These are phyloP conservation scores for Alsophila aescularia DNA, from an alignment of 2,888 invertebrate species.

Conservation along the genomic window DNA sequence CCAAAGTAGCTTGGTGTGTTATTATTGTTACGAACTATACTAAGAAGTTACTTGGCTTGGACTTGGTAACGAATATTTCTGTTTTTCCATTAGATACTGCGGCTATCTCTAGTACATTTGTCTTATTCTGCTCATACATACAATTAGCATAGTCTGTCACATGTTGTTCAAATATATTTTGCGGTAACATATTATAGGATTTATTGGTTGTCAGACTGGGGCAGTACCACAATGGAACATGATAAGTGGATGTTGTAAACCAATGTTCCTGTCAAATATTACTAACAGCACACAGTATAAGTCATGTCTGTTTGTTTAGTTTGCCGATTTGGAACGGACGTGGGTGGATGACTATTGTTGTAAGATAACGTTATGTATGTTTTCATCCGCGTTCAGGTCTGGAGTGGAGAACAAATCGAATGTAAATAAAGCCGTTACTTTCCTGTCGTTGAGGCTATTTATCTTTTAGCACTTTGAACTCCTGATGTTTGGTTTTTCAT, in stretches of 20 bases:
- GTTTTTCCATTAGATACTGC: too few species aligned
- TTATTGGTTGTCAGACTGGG: slow-evolving; percentile 17
- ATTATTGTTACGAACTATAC: too few species aligned
- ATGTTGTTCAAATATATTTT: slow-evolving; percentile 7
- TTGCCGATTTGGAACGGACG: slow-evolving; percentile 47
- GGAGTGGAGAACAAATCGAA: slow-evolving; percentile 1
- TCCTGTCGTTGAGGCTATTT: background rate
- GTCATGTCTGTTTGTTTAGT: slow-evolving; percentile 49
- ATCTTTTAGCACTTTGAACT: background rate
- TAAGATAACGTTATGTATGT: slow-evolving; percentile 33
- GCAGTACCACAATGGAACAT: slow-evolving; percentile 24
- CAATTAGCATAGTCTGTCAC: background rate
- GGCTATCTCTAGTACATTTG: too few species aligned
- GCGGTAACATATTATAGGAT: slow-evolving; percentile 16
- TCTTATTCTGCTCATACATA: background rate
- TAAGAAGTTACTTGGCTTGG: too few species aligned
- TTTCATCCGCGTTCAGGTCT: slow-evolving; percentile 12
- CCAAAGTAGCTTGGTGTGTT: too few species aligned
- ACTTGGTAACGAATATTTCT: too few species aligned
- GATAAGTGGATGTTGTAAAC: slow-evolving; percentile 35
- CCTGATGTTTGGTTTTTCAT: background rate
- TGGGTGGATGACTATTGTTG: slow-evolving; percentile 48
- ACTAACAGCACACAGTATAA: slow-evolving; percentile 37
- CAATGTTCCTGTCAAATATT: slow-evolving; percentile 34
- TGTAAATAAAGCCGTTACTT: slow-evolving; percentile 7